These are phyloP conservation scores for Thecocarcelia acutangulata DNA, from an alignment of 2,888 invertebrate genomes.

Conservation along the genomic window DNA sequence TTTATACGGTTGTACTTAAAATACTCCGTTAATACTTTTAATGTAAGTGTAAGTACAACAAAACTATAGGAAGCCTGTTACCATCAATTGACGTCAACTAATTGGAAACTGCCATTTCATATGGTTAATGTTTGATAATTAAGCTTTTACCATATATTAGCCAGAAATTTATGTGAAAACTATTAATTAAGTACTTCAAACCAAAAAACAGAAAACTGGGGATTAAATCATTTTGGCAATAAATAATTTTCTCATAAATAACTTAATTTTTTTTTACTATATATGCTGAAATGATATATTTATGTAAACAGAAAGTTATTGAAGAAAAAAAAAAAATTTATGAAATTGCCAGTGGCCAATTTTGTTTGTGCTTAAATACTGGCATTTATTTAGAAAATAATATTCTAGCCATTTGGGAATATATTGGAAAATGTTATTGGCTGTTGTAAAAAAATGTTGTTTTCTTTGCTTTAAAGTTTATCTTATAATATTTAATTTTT, in stretches of 20 bases:
- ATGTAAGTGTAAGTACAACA: no score
- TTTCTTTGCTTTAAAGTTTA: background rate
- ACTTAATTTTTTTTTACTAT: background rate
- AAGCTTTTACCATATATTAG: constrained; percentile 7
- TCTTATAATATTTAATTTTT: background rate
- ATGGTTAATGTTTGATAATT: background rate
- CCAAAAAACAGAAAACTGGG: background rate
- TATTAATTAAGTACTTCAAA: constrained; percentile 34
- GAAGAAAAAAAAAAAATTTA: background rate
- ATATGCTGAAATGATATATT: constrained; percentile 25
- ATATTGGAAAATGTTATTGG: constrained; percentile 26
- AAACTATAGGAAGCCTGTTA: background rate
- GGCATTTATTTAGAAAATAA: constrained; percentile 35
- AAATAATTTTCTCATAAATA: constrained; percentile 41
- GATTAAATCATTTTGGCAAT: constrained; percentile 23
- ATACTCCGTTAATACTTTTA: no score
- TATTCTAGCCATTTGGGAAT: constrained; percentile 28
- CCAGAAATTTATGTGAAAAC: constrained; percentile 16
- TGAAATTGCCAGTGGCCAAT: constrained; percentile 12
- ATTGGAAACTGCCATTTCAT: background rate
- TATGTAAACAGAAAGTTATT: background rate
- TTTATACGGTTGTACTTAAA: no score
- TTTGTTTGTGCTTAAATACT: constrained; percentile 8
- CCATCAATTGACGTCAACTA: background rate
- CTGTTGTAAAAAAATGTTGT: background rate